Percentiles rank a stretch among this genome's conserved stretches.
These are phyloP conservation scores for Thaumatotibia leucotreta DNA, from an alignment of 1,140 invertebrate species.

Conservation along the genomic window DNA sequence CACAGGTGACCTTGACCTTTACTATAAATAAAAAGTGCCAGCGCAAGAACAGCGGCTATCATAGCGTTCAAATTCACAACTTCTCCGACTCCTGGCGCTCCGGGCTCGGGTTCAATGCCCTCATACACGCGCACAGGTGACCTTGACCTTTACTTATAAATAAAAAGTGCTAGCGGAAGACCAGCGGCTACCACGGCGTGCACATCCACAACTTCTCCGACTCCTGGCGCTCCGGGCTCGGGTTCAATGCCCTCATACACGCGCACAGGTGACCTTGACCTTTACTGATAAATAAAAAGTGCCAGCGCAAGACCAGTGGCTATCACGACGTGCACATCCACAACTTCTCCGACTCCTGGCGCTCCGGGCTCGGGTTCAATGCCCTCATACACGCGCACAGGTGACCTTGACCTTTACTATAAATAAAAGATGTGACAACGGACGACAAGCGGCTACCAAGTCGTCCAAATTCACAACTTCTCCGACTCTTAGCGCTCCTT, in stretches of 20 bases:
- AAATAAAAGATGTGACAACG: no score
- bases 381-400: constrained; percentile 97
- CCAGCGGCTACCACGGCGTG: constrained; percentile 93
- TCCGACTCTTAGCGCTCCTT: constrained; percentile 94
- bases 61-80: constrained; percentile 91
- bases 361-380: constrained; percentile 96
- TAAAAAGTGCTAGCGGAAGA: constrained; percentile 98
- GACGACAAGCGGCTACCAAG: constrained; percentile 92
- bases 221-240: constrained; percentile 96
- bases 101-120: constrained; percentile 97
- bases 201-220: constrained; percentile 89
- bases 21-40: constrained; percentile 87
- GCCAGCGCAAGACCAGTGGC: constrained; percentile 97
- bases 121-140: constrained; percentile 94
- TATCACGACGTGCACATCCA: constrained; percentile 93
- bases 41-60: constrained; percentile 95
- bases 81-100: constrained; percentile 94
- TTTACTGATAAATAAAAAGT: constrained; percentile 75
- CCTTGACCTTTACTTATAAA: background rate
- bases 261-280: constrained; percentile 82
- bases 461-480: constrained; percentile 91
- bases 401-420: constrained; percentile 21
- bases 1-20: constrained; percentile 79
- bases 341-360: constrained; percentile 92
- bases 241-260: constrained; percentile 98